Conservation (phyloP, 1,140 invertebrate genomes). For the Drosophila lowei region DNA sequence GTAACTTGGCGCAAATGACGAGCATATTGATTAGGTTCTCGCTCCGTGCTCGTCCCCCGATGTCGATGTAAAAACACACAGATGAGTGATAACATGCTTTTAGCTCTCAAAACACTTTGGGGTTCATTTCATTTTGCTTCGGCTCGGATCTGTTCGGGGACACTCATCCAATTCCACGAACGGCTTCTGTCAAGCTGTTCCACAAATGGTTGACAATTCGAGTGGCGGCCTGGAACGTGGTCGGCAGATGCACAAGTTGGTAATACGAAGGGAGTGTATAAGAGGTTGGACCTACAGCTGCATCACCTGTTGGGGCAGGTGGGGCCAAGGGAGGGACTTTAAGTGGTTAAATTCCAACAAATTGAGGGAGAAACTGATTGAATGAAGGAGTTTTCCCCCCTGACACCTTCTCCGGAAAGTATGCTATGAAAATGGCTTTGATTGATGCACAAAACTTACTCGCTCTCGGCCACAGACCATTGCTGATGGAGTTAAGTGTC, state of each 20-base stretch:
- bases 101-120: conserved; percentile 62
- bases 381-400: not conserved
- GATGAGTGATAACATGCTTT: conserved; percentile 76
- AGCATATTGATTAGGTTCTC: conserved; percentile 76
- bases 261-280: conserved; percentile 39
- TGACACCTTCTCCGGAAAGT: conserved; percentile 20
- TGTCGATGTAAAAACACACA: conserved; percentile 70
- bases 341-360: too few relatives aligned
- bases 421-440: conserved; percentile 13
- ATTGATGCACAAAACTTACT: not conserved
- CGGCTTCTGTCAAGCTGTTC: conserved; percentile 42
- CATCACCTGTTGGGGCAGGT: conserved; percentile 39
- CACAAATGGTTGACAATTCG: conserved; percentile 43
- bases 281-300: conserved; percentile 29
- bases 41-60: conserved; percentile 59
- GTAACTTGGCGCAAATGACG: conserved; percentile 71
- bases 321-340: not conserved
- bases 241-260: conserved; percentile 24
- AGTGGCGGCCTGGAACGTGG: conserved; percentile 49
- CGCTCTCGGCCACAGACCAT: not conserved
- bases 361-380: too few relatives aligned
- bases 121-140: not conserved
- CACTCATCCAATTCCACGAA: conserved; percentile 21
- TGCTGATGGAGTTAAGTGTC: not conserved
- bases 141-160: not conserved